Conservation (phyloP, 2,797 vertebrate genomes). For the Allobates femoralis region DNA sequence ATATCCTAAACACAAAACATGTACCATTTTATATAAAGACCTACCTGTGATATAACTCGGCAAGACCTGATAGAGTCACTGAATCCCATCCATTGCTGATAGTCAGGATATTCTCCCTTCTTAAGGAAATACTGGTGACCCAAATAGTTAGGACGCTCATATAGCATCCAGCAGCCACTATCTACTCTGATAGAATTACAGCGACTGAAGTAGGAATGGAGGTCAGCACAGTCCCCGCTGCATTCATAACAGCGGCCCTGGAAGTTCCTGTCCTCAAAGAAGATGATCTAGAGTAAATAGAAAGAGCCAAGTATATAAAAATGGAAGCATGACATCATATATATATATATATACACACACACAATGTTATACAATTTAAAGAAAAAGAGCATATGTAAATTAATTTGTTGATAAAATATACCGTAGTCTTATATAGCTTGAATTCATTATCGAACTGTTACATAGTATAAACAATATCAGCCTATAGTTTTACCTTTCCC, state of each 20-base stretch:
- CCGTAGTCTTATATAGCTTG: too few species aligned
- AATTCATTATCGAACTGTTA: background rate
- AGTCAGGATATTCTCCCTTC: conserved; percentile 61
- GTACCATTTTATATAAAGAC: background rate
- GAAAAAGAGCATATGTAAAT: too few species aligned
- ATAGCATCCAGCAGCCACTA: conserved; percentile 60
- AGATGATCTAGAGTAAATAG: conserved; percentile 51
- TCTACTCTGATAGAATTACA: conserved; percentile 60
- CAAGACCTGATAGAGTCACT: conserved; percentile 59
- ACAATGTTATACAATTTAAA: too few species aligned
- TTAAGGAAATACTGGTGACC: conserved; percentile 60
- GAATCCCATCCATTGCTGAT: conserved; percentile 60
- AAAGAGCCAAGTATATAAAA: background rate
- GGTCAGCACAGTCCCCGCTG: conserved; percentile 59
- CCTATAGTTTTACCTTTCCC: conserved; percentile 55
- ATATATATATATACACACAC: too few species aligned
- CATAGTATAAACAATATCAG: background rate
- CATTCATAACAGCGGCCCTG: conserved; percentile 62
- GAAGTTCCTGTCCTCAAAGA: conserved; percentile 59
- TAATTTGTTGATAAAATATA: too few species aligned
- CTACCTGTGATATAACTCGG: conserved; percentile 50
- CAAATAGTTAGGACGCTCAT: conserved; percentile 54
- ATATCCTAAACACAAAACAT: background rate
- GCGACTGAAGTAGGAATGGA: conserved; percentile 60
- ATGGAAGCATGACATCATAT: too few species aligned